These are phyloP conservation scores for Drosophila cyrtoloma DNA, from an alignment of 2,888 invertebrate genomes.

Conservation along the genomic window DNA sequence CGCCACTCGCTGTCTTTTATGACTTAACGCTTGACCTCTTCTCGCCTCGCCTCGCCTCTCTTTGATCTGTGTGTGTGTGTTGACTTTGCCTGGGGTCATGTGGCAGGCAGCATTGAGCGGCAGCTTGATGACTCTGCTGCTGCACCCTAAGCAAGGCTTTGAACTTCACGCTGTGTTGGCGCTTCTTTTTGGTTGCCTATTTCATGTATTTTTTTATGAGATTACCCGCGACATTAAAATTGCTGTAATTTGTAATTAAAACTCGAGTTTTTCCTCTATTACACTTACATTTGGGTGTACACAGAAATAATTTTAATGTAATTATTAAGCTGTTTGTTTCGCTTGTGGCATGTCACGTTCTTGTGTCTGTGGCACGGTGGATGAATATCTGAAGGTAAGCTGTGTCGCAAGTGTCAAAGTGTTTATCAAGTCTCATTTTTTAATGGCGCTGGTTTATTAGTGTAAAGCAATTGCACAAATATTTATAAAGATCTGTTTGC, in stretches of 20 bases:
- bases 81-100: constrained; percentile 71
- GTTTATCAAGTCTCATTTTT: constrained; percentile 21
- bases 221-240: constrained; percentile 42
- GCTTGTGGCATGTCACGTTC: constrained; percentile 64
- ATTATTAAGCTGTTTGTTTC: constrained; percentile 58
- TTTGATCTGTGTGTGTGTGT: constrained; percentile 53
- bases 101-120: constrained; percentile 1
- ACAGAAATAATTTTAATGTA: constrained; percentile 54
- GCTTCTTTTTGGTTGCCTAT: constrained; percentile 39
- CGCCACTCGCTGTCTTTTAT: constrained; percentile 45
- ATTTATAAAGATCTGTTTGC: neutral
- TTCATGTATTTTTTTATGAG: constrained; percentile 11
- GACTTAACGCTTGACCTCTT: constrained; percentile 79
- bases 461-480: neutral
- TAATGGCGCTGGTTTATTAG: neutral
- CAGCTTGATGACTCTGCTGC: constrained; percentile 16
- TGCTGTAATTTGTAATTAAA: constrained; percentile 78
- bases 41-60: constrained; percentile 68
- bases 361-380: neutral
- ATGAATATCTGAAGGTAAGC: constrained; percentile 16
- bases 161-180: constrained; percentile 75
- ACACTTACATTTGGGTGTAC: constrained; percentile 37
- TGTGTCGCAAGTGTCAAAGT: constrained; percentile 47
- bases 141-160: constrained; percentile 59
- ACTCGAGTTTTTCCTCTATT: constrained; percentile 56